phyloP scores from a whole-genome alignment of 2,888 invertebrate genomes.

The Pollenia amentaria region DNA sequence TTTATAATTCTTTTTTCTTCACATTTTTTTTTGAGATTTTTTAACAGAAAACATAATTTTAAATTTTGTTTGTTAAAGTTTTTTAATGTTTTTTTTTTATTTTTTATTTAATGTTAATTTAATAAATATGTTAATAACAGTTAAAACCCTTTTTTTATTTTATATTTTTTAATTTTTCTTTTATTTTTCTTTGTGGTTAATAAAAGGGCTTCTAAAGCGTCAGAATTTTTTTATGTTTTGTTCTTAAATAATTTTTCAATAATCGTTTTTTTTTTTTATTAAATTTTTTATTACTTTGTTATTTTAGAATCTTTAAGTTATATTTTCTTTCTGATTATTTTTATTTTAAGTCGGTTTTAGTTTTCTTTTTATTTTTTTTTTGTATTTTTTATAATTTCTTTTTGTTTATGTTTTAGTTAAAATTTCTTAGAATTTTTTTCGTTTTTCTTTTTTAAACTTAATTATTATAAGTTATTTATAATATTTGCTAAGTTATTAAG shows the following conservation, averaged over 20 bases:
- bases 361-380: constrained; percentile 49
- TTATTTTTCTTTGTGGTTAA: constrained; percentile 59
- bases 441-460: constrained; percentile 39
- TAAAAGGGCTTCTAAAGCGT: constrained; percentile 75
- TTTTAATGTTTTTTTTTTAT: constrained; percentile 41
- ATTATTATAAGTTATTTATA: constrained; percentile 63
- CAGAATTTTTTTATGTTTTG: constrained; percentile 66
- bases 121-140: constrained; percentile 71
- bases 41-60: constrained; percentile 67
- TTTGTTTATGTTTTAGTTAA: constrained; percentile 55
- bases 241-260: constrained; percentile 66
- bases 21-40: constrained; percentile 25
- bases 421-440: constrained; percentile 58
- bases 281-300: constrained; percentile 53
- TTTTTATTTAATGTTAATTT: constrained; percentile 60
- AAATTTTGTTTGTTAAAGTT: constrained; percentile 53
- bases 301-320: constrained; percentile 64
- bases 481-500: constrained; percentile 67
- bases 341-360: constrained; percentile 47
- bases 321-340: constrained; percentile 50
- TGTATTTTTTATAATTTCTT: constrained; percentile 44
- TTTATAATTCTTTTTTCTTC: constrained; percentile 12
- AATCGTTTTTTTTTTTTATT: constrained; percentile 43
- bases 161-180: constrained; percentile 37
- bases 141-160: constrained; percentile 69